These are phyloP conservation scores for Tachysurus vachellii DNA, from an alignment of 2,113 vertebrate species.

Conservation along the genomic window DNA sequence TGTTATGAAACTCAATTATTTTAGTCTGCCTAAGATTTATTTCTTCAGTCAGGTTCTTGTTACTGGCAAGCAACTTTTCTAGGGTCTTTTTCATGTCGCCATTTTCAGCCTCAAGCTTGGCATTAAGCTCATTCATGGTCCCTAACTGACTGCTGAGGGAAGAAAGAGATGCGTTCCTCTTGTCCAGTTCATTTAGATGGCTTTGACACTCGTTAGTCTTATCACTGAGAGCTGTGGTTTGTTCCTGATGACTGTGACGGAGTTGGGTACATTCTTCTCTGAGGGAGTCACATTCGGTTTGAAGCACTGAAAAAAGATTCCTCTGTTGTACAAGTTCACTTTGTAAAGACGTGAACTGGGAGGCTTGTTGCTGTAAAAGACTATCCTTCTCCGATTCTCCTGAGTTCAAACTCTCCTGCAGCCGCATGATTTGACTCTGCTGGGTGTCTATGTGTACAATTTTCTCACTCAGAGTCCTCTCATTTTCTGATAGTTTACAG, in stretches of 20 bases:
- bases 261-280: slow-evolving; percentile 60
- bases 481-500: slow-evolving; percentile 61
- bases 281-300: slow-evolving; percentile 66
- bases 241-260: slow-evolving; percentile 64
- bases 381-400: slow-evolving; percentile 69
- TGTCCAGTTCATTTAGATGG: slow-evolving; percentile 67
- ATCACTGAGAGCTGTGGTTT: slow-evolving; percentile 61
- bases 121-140: slow-evolving; percentile 62
- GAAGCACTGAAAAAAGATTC: slow-evolving; percentile 54
- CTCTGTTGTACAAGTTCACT: slow-evolving; percentile 62
- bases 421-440: slow-evolving; percentile 64
- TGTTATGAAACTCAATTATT: slow-evolving; percentile 61
- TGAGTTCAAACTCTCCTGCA: slow-evolving; percentile 71
- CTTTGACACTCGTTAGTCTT: slow-evolving; percentile 60
- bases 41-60: slow-evolving; percentile 60
- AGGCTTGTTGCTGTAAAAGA: slow-evolving; percentile 65
- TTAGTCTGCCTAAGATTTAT: slow-evolving; percentile 61
- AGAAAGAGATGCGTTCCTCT: slow-evolving; percentile 65
- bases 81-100: slow-evolving; percentile 58
- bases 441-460: slow-evolving; percentile 62
- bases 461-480: slow-evolving; percentile 63
- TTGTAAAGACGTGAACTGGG: slow-evolving; percentile 59
- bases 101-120: slow-evolving; percentile 69
- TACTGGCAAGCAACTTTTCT: slow-evolving; percentile 63
- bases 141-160: slow-evolving; percentile 68